Evolutionary conservation across 2,888 invertebrate species (phyloP).

Genomic region (Catonia carolina): DNA sequence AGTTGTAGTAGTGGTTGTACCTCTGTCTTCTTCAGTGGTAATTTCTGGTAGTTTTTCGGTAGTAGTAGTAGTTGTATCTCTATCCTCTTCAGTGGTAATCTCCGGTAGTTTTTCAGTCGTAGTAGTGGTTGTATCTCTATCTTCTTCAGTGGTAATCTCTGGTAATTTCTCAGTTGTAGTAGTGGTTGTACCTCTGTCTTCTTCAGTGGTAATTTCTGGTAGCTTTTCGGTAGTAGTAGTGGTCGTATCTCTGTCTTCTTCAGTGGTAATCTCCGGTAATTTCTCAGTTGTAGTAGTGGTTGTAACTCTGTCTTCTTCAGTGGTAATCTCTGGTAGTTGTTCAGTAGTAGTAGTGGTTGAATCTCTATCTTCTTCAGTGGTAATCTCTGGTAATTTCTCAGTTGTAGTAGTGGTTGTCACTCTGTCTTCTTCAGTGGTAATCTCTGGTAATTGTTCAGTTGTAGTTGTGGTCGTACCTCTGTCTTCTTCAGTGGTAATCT

Average conservation of each 20-base stretch:
- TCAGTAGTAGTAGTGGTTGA: not conserved
- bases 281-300: constrained; percentile 1
- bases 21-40: not conserved
- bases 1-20: constrained; percentile 7
- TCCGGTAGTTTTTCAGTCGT: not conserved
- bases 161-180: not conserved
- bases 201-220: constrained; percentile 5
- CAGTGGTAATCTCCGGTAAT: not conserved
- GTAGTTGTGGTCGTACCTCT: not conserved
- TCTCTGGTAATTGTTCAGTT: not conserved
- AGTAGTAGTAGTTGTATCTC: too few species aligned
- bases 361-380: not conserved
- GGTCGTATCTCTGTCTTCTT: not conserved
- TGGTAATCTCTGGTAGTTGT: constrained; percentile 1
- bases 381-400: constrained; percentile 1
- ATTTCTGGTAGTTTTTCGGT: not conserved
- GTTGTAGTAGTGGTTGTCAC: not conserved
- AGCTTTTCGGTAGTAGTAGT: not conserved
- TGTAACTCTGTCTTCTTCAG: not conserved
- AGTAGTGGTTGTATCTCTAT: constrained; percentile 9
- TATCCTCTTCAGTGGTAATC: not conserved
- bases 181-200: not conserved
- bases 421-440: not conserved
- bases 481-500: too few species aligned
- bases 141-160: constrained; percentile 2